phyloP scores from a whole-genome alignment of 2,888 invertebrate species.

The Cactoblastis cactorum region DNA sequence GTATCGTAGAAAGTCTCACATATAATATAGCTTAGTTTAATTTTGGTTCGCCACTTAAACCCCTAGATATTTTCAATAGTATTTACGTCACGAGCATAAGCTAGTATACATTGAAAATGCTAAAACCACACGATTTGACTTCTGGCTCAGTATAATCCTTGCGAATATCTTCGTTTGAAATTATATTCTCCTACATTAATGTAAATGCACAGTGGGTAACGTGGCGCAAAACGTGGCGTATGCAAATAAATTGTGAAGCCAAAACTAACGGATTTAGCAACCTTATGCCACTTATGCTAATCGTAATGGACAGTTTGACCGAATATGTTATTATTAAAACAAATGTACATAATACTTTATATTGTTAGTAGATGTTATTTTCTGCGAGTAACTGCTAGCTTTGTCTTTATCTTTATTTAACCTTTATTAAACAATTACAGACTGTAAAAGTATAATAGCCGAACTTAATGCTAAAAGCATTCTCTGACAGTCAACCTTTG shows the following conservation, averaged over 20 bases:
- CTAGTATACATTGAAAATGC: neutral
- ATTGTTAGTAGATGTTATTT: no score
- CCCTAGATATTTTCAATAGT: no score
- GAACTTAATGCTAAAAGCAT: no score
- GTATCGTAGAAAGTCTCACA: no score
- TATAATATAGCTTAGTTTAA: no score
- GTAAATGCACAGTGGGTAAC: constrained; percentile 25
- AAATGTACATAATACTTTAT: no score
- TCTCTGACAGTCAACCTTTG: no score
- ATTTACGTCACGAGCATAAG: neutral
- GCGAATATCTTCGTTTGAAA: constrained; percentile 18
- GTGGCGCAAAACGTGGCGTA: constrained; percentile 32
- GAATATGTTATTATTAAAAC: neutral
- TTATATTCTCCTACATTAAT: constrained; percentile 34
- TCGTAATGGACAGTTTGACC: neutral
- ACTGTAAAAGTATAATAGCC: no score
- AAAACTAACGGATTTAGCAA: constrained; percentile 38
- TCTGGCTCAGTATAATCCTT: neutral
- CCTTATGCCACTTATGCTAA: constrained; percentile 38
- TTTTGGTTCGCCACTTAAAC: no score
- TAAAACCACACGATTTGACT: constrained; percentile 1
- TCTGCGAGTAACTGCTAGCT: no score
- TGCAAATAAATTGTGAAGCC: constrained; percentile 45
- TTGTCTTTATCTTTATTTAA: no score
- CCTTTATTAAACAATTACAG: no score